Conservation (phyloP, 2,888 invertebrate genomes). For the Tipula lateralis region DNA sequence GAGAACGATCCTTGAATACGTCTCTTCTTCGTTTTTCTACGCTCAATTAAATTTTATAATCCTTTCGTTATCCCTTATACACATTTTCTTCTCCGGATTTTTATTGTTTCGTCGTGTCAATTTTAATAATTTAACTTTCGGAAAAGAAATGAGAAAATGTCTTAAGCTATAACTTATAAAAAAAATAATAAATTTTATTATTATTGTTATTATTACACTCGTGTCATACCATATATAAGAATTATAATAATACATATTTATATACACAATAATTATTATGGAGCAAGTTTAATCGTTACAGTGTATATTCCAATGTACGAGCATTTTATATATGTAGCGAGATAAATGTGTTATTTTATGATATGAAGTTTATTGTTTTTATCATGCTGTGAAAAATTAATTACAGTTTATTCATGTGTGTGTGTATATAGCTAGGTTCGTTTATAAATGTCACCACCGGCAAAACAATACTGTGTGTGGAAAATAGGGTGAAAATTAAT, state of each 20-base stretch:
- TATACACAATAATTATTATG: neutral
- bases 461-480: neutral
- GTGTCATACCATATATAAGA: neutral
- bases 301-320: neutral
- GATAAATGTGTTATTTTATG: slow-evolving; percentile 19
- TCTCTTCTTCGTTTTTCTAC: neutral
- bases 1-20: neutral
- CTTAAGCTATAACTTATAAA: neutral
- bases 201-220: neutral
- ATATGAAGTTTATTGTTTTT: slow-evolving; percentile 11
- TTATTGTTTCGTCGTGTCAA: neutral
- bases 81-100: neutral
- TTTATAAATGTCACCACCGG: neutral
- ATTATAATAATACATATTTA: neutral
- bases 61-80: slow-evolving; percentile 3
- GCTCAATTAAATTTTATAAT: slow-evolving; percentile 11
- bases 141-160: neutral
- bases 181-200: neutral
- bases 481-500: neutral
- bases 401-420: neutral
- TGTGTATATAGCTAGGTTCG: neutral
- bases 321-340: neutral
- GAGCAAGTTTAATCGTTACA: neutral
- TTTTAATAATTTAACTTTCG: neutral
- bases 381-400: slow-evolving; percentile 24